Evolutionary conservation across 2,113 vertebrate genomes (phyloP).

Genomic region (Abramis brama): DNA sequence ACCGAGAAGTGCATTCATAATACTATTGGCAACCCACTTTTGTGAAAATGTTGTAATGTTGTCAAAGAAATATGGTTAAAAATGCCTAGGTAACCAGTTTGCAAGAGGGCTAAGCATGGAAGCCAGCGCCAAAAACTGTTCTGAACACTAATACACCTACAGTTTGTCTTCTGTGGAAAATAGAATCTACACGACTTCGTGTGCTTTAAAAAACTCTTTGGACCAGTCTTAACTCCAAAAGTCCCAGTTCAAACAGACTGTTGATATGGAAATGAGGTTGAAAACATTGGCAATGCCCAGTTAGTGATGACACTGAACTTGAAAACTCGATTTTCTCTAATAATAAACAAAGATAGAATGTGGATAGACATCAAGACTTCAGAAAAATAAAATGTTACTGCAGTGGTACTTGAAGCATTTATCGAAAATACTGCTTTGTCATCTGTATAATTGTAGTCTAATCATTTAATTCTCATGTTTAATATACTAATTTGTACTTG

Average conservation of each 20-base stretch:
- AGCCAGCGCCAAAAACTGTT: background rate
- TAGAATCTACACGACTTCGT: background rate
- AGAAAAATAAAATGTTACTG: slow-evolving; percentile 4
- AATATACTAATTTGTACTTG: slow-evolving; percentile 46
- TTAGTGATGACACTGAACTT: background rate
- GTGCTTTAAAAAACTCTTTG: background rate
- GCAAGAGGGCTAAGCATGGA: background rate
- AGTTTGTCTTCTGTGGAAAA: background rate
- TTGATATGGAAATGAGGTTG: background rate
- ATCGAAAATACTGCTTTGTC: slow-evolving; percentile 52
- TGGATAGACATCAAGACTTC: background rate
- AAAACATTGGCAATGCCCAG: background rate
- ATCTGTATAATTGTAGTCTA: slow-evolving; percentile 45
- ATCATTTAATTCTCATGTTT: slow-evolving; percentile 42
- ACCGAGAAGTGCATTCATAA: background rate
- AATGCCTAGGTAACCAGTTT: background rate
- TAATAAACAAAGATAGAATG: background rate
- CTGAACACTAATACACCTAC: background rate
- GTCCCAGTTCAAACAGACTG: background rate
- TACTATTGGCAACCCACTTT: slow-evolving; percentile 23
- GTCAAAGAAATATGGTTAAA: background rate
- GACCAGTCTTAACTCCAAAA: background rate
- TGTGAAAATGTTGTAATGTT: slow-evolving; percentile 3
- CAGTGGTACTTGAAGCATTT: slow-evolving; percentile 37
- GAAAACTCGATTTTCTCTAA: background rate